Evolutionary conservation across 2,113 vertebrate species (phyloP), one percentile per base, ranked within the genome.

Genomic region (Pagrus major): DNA sequence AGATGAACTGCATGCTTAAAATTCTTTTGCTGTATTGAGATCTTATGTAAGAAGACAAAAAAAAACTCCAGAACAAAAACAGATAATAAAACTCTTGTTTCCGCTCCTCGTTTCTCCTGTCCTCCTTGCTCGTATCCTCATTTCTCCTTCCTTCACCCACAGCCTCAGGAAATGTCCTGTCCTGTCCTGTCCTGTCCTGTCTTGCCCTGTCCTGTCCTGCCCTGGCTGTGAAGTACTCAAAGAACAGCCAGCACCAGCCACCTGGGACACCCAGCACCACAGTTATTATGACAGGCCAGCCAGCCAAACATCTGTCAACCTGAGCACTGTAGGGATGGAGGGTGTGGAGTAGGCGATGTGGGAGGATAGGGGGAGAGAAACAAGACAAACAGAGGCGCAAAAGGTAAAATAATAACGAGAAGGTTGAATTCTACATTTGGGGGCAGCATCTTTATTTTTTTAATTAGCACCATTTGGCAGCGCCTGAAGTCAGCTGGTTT

Each of bases 301-400:
- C 85, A 85, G 84, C 81, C 85, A 85, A 88, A 88, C 89, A 91
- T 90, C 88, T 83, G 85, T 91, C 90, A 88, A 23, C 60, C 70
- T 79, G 76, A 84, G 76, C 59, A 68, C 80, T 78, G 78, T 67
- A 41, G 61, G 66, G 71, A 76, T 37, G 69, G 71, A 85, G 46
- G 58, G 55, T 63, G 59, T 12, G 73, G 63, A 66, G 58, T 39
- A 69, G 72, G 56, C 21, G 25, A 52, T 58, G 39, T 7, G 29
- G 39, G 46, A 42, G 66, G 42, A 31, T 52, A 35, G 47, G 33
- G 55, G 49, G 2, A 25, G n/a, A 20, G 33, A 49, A 4, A 25
- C 76, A 59, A 37, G 60, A 31, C 37, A 4, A 49, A 60, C 6
- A 11, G 37, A 16, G 10, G 15, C 39, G 51, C 64, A 63, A 47